Conservation (phyloP, 2,888 invertebrate genomes). For the Caenorhabditis plicata region DNA sequence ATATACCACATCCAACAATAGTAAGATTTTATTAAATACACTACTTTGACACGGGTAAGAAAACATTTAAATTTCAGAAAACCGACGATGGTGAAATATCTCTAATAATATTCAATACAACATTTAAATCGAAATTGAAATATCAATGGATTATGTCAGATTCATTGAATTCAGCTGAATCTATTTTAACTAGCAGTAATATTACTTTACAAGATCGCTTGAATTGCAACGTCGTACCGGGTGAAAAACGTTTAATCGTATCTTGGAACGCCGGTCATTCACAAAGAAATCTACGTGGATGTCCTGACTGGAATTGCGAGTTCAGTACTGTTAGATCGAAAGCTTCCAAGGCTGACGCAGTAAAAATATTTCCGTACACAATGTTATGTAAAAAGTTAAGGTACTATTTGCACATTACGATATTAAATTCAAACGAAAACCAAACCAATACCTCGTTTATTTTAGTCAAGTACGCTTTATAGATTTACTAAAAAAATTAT, state of each 20-base stretch:
- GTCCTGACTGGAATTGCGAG: conserved; percentile 63
- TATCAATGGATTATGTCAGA: too few species aligned
- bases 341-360: conserved; percentile 32
- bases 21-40: too few species aligned
- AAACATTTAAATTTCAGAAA: background rate
- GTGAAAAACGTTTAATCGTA: conserved; percentile 38
- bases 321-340: conserved; percentile 35
- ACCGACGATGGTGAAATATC: background rate
- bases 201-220: conserved; percentile 36
- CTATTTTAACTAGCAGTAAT: conserved; percentile 33
- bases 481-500: background rate
- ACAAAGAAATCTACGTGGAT: conserved; percentile 50
- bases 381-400: background rate
- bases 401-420: conserved; percentile 22
- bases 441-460: conserved; percentile 44
- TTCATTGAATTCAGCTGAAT: too few species aligned
- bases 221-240: conserved; percentile 22
- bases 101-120: background rate
- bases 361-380: background rate
- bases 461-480: conserved; percentile 41
- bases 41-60: background rate
- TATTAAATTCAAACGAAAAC: conserved; percentile 11
- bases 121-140: background rate
- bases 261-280: conserved; percentile 47
- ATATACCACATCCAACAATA: conserved; percentile 13